A percentile compares a stretch with the other conserved stretches of the same genome.
Conservation (phyloP, 2,113 vertebrate genomes). For the Megalops atlanticus region DNA sequence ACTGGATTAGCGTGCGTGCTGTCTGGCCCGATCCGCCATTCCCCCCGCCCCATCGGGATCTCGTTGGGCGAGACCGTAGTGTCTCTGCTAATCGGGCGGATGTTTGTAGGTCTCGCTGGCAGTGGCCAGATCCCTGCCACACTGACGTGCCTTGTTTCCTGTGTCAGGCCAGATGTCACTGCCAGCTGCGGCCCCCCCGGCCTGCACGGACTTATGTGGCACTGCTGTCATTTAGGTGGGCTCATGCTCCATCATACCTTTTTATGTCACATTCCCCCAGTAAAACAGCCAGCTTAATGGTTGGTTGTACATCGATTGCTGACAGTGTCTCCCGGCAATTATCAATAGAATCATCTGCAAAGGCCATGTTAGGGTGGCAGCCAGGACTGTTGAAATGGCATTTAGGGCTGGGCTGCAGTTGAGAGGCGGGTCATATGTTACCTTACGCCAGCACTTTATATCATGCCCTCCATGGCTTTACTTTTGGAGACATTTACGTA, state of each 20-base stretch:
- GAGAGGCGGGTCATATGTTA: not conserved
- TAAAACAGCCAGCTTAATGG: too few species aligned
- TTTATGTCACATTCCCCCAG: not conserved
- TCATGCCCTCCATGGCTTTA: not conserved
- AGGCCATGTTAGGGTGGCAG: not conserved
- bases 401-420: too few species aligned
- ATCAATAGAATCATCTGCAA: not conserved
- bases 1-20: not conserved
- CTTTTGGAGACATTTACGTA: too few species aligned
- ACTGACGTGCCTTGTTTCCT: not conserved
- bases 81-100: too few species aligned
- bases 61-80: not conserved
- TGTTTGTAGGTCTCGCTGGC: too few species aligned
- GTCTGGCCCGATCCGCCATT: not conserved
- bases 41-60: not conserved
- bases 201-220: not conserved
- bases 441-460: not conserved
- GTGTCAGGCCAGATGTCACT: not conserved
- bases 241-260: not conserved
- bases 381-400: too few species aligned
- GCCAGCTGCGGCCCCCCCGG: not conserved
- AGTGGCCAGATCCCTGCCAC: too few species aligned
- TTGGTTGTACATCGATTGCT: not conserved
- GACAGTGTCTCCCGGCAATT: not conserved
- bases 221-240: not conserved